These are phyloP conservation scores for Micromussa lordhowensis DNA, from an alignment of 92 coral and sea anemone genomes.

Conservation along the genomic window DNA sequence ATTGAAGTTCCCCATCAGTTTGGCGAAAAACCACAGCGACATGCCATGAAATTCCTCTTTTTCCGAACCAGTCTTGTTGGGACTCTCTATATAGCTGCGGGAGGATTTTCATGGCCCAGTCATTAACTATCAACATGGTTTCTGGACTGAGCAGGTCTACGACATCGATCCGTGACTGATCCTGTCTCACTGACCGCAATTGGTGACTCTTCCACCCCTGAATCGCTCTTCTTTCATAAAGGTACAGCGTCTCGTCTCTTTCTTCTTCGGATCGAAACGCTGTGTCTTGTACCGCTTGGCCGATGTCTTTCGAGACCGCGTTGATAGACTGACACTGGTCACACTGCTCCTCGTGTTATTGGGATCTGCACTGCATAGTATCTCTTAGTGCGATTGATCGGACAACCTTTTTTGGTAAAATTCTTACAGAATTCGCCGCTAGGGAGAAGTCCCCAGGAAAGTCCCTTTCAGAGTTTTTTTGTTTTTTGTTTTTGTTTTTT, in stretches of 20 bases:
- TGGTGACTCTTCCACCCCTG: slow-evolving; percentile 55
- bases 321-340: no score
- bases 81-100: slow-evolving; percentile 44
- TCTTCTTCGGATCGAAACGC: no score
- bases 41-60: slow-evolving; percentile 55
- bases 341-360: no score
- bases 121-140: slow-evolving; percentile 38
- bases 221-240: slow-evolving; percentile 22
- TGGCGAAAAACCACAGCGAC: slow-evolving; percentile 38
- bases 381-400: no score
- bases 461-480: no score
- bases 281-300: no score
- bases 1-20: slow-evolving; percentile 16
- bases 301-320: no score
- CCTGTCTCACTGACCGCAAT: slow-evolving; percentile 45
- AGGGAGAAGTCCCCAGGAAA: no score
- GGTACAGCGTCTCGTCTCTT: slow-evolving; percentile 14
- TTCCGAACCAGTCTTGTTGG: slow-evolving; percentile 55
- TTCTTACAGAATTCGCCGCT: no score
- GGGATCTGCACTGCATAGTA: no score
- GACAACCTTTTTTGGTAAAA: no score
- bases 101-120: slow-evolving; percentile 57
- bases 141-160: not conserved
- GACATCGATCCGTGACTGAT: slow-evolving; percentile 41
- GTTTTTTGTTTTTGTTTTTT: no score